Base-by-base conservation (phyloP, 2,888 invertebrate species). In the Criorhina ranunculi region DNA sequence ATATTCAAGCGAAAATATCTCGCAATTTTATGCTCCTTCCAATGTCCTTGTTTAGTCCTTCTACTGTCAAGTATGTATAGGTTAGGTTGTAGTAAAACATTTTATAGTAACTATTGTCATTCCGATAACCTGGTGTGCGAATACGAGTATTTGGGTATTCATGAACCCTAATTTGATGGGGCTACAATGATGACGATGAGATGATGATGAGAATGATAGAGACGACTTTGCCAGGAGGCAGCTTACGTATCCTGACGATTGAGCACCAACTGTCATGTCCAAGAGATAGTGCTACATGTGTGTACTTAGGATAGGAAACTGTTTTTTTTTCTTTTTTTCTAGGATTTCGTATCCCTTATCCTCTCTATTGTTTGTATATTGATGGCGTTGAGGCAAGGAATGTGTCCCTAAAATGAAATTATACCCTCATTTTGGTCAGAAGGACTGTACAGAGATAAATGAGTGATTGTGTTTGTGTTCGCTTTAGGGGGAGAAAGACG, bases 91-190 rank as follows among this genome's bases (percentile, higher is more conserved):
- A 53, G 64, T 73, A 62, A 64, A 64, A 75, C 46, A 46, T 57
- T 75, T 57, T 66, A 57, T 46, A 66, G 44, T n/a, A 42, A 44
- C 53, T 62, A 75, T 75, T 75, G 66, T 57, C 37, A 75, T 75
- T 75, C 37, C 8, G 7, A 37, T 29, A 75, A 57, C 75, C 75
- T 66, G n/a, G 59, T 53, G 59, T 35, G 24, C 31, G 42, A 60
- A 40, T 53, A 40, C 35, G 51, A 33, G 33, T 67, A 35, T 53
- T 77, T 77, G 42, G 35, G 42, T 77, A 77, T 77, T 77, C 77
- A 77, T 77, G 67, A 69, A 60, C 51, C 60, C 67, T 77, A 77
- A 77, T 77, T 77, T 77, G 60, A 77, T 77, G 67, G 55, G 59
- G 66, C 76, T 67, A 40, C 77, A 40, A 57, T 67, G 59, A 60